These are phyloP conservation scores for Gambusia holbrooki DNA, from an alignment of 2,113 vertebrate species.

Conservation along the genomic window DNA sequence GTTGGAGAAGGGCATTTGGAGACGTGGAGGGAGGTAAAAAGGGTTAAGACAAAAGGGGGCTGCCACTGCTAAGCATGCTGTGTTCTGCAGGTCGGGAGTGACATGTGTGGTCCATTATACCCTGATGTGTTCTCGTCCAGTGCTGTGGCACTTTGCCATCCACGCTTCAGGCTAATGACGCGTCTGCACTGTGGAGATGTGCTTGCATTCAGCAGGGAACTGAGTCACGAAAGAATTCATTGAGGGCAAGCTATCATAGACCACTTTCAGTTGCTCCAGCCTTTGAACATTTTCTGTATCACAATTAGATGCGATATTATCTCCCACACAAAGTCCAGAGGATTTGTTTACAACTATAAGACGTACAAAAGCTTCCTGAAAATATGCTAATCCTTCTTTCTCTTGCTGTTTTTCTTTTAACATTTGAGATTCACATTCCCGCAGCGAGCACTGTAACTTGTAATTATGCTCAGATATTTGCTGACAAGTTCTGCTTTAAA, in stretches of 20 bases:
- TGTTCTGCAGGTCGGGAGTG: slow-evolving; percentile 42
- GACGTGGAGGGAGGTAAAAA: slow-evolving; percentile 12
- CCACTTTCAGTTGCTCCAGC: slow-evolving; percentile 31
- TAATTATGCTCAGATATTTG: slow-evolving; percentile 27
- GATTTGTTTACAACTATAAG: slow-evolving; percentile 38
- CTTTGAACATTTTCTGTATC: slow-evolving; percentile 24
- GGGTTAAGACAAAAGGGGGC: slow-evolving; percentile 9
- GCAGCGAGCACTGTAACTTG: background rate
- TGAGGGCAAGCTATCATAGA: slow-evolving; percentile 29
- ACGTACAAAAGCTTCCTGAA: slow-evolving; percentile 18
- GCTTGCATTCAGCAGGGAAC: slow-evolving; percentile 31
- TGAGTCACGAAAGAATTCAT: slow-evolving; percentile 49
- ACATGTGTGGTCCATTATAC: slow-evolving; percentile 65
- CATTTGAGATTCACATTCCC: background rate
- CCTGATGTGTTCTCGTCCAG: slow-evolving; percentile 19
- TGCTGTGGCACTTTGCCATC: slow-evolving; percentile 25
- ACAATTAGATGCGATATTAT: slow-evolving; percentile 32
- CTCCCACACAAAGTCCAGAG: slow-evolving; percentile 19
- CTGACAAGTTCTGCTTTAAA: slow-evolving; percentile 2
- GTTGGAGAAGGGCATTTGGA: slow-evolving; percentile 43
- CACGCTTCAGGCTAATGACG: slow-evolving; percentile 46
- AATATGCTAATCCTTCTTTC: slow-evolving; percentile 15
- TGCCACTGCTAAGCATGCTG: slow-evolving; percentile 29
- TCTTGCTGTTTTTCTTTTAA: background rate
- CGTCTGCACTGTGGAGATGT: slow-evolving; percentile 18